Percentiles rank a stretch among this genome's conserved stretches.
phyloP scores from a whole-genome alignment of 2,888 invertebrate genomes.

The Dolichomitus sp. region DNA sequence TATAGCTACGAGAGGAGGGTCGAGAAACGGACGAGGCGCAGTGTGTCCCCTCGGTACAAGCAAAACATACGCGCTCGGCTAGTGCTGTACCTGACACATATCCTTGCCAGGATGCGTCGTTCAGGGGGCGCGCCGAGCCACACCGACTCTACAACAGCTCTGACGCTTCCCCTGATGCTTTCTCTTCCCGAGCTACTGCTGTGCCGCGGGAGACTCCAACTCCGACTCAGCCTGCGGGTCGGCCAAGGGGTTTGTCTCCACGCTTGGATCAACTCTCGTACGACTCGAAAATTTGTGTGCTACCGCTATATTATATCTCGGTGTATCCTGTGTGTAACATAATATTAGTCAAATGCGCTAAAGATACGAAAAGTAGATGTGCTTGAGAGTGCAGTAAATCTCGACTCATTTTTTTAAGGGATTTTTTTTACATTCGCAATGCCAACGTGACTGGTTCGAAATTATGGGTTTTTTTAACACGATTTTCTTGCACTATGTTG shows the following conservation, averaged over 20 bases:
- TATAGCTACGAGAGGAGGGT: conserved; percentile 57
- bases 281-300: conserved; percentile 26
- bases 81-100: conserved; percentile 80
- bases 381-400: conserved; percentile 58
- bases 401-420: conserved; percentile 26
- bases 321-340: conserved; percentile 44
- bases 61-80: conserved; percentile 76
- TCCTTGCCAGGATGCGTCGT: conserved; percentile 73
- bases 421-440: too few relatives aligned
- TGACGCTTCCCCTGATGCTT: conserved; percentile 46
- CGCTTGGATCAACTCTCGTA: conserved; percentile 43
- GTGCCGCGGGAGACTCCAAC: conserved; percentile 21
- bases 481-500: background rate
- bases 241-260: conserved; percentile 36
- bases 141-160: conserved; percentile 20
- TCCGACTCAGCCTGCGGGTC: conserved; percentile 34
- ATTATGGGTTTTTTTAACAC: background rate
- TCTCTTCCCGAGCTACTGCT: conserved; percentile 16
- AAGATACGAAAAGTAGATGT: conserved; percentile 57
- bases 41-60: conserved; percentile 60
- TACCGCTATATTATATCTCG: conserved; percentile 39
- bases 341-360: conserved; percentile 16
- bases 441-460: background rate
- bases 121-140: conserved; percentile 55
- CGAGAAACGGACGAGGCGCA: conserved; percentile 60